These are phyloP conservation scores for Lacanobia wlatinum DNA, from an alignment of 2,888 invertebrate species.

Conservation along the genomic window DNA sequence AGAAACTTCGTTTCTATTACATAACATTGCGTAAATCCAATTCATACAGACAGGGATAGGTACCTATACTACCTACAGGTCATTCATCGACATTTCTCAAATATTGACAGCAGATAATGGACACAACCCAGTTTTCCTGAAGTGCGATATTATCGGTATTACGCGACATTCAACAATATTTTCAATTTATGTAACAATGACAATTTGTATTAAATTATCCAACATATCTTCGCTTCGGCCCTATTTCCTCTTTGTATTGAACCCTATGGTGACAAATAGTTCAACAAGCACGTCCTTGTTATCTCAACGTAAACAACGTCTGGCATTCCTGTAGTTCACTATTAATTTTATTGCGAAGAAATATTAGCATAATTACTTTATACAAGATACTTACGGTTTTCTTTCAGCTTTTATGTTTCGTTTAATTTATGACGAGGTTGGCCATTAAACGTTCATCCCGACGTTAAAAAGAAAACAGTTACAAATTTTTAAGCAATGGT, in stretches of 20 bases:
- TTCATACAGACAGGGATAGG: too few relatives aligned
- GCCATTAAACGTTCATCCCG: too few relatives aligned
- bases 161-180: constrained; percentile 13
- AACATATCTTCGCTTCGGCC: constrained; percentile 22
- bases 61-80: too few relatives aligned
- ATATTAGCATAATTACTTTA: too few relatives aligned
- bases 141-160: constrained; percentile 7
- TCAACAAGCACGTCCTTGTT: neutral
- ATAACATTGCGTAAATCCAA: neutral
- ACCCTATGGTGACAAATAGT: constrained; percentile 19
- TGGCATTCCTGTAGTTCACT: constrained; percentile 9
- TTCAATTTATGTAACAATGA: constrained; percentile 33
- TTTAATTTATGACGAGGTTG: too few relatives aligned
- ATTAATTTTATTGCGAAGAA: constrained; percentile 11
- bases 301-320: constrained; percentile 17
- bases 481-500: too few relatives aligned
- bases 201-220: constrained; percentile 43
- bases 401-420: too few relatives aligned
- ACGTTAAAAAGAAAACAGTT: too few relatives aligned
- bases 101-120: neutral
- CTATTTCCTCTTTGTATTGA: constrained; percentile 17
- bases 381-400: too few relatives aligned
- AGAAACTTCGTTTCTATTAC: neutral
- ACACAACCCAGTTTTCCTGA: neutral
- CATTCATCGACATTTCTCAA: neutral